A percentile compares a stretch with the other conserved stretches of the same genome.
Evolutionary conservation across 2,888 invertebrate species (phyloP).

Genomic region (Aromia moschata): DNA sequence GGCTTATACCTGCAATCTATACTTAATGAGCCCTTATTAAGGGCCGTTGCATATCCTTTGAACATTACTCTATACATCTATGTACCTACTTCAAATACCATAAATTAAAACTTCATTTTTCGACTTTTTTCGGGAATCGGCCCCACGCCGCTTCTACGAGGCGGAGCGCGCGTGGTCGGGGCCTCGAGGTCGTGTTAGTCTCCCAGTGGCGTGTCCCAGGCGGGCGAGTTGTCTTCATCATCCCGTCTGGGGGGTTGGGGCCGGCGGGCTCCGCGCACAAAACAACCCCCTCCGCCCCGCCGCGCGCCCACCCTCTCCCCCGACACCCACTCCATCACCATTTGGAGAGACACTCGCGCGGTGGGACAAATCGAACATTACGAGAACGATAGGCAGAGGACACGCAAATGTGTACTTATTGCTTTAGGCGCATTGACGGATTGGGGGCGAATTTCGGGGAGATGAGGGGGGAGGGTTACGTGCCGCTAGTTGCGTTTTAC

Average conservation of each 20-base stretch:
- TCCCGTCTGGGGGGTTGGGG: slow-evolving; percentile 54
- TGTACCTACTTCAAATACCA: too few relatives aligned
- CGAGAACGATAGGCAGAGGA: slow-evolving; percentile 47
- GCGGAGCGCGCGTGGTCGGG: slow-evolving; percentile 2
- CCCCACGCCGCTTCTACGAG: slow-evolving; percentile 5
- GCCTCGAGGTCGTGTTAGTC: slow-evolving; percentile 28
- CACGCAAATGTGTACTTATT: slow-evolving; percentile 50
- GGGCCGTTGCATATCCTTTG: too few relatives aligned
- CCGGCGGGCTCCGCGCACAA: slow-evolving; percentile 42
- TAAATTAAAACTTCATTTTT: too few relatives aligned
- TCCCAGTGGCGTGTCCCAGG: slow-evolving; percentile 53
- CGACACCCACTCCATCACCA: slow-evolving; percentile 55
- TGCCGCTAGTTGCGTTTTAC: too few relatives aligned
- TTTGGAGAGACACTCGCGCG: slow-evolving; percentile 56
- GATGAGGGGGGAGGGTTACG: too few relatives aligned
- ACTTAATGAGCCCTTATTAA: too few relatives aligned
- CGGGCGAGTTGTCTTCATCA: slow-evolving; percentile 62
- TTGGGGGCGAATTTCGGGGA: background rate
- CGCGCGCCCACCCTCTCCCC: slow-evolving; percentile 45
- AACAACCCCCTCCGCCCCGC: slow-evolving; percentile 26
- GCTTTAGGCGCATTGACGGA: slow-evolving; percentile 4
- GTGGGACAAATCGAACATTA: slow-evolving; percentile 57
- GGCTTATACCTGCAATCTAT: too few relatives aligned
- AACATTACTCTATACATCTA: too few relatives aligned
- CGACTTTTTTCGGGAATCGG: too few relatives aligned